phyloP scores from a whole-genome alignment of 2,797 vertebrate genomes.

The Rhinichthys osculus region DNA sequence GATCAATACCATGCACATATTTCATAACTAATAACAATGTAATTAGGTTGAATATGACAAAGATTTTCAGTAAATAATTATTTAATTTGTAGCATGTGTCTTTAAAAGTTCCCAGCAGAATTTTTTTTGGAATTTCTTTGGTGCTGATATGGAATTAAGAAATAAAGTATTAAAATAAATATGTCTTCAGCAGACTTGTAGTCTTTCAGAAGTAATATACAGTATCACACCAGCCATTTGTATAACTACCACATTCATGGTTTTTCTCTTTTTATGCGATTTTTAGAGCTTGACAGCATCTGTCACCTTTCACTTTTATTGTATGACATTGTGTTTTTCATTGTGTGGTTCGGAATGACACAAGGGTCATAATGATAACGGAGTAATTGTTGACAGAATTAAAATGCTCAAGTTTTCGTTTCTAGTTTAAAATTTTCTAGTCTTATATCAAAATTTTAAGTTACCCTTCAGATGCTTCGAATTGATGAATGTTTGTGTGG shows the following conservation, averaged over 20 bases:
- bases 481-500: not conserved
- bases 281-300: not conserved
- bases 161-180: not conserved
- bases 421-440: not conserved
- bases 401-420: not conserved
- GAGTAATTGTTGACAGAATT: not conserved
- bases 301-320: not conserved
- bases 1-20: not conserved
- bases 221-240: not conserved
- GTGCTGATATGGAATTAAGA: not conserved
- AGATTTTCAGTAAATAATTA: too few relatives aligned
- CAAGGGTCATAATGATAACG: not conserved
- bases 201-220: not conserved
- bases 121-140: not conserved
- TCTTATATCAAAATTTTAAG: not conserved
- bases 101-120: not conserved
- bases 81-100: not conserved
- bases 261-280: not conserved
- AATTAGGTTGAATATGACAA: constrained; percentile 1
- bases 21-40: not conserved
- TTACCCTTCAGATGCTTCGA: not conserved
- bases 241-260: not conserved
- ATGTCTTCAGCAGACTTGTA: not conserved
- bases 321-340: not conserved
- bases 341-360: not conserved